Evolutionary conservation across 2,888 invertebrate species (phyloP), one percentile per base, ranked within the genome.

Genomic region (Laothoe populi): DNA sequence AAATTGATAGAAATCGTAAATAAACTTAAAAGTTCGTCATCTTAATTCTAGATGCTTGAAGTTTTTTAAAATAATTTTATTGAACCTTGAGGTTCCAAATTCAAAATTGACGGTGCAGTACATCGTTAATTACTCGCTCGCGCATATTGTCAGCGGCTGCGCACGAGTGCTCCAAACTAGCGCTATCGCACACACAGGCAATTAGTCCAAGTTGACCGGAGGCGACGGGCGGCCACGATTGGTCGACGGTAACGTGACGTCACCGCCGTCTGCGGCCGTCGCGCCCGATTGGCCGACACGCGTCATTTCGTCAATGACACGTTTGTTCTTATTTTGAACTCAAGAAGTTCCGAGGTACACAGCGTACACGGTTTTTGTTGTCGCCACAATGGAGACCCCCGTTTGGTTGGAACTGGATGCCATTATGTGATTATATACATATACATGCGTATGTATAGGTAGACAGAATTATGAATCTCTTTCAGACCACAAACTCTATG

Each of bases 261-360:
- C 92, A 92, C 78, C 84, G 77, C 81, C 89, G 87, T 87, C 88
- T 86, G 91, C 84, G 90, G 91, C 92, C 90, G 90, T 90, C 86
- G 87, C 88, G 91, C 90, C 88, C 81, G 86, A 92, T 92, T 92
- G 92, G 92, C 90, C 90, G 92, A 90, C 90, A 90, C 90, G 90
- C 91, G 89, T 92, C 90, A 92, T 91, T 92, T 91, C 87, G 81
- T 91, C 92, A 90, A 91, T 92, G 91, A 91, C 90, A 92, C 84
- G 87, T 91, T 92, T 92, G 91, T 92, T 92, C 92, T 92, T 92
- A 92, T 92, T 92, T 91, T 85, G 76, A 83, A 83, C 84, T 83
- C 79, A 90, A 89, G 89, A 88, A 88, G 83, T 85, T 81, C 53
- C 69, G 83, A 83, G 81, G 87, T 84, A 85, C 83, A 82, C 70